Percentiles rank a stretch among this genome's conserved stretches.
phyloP scores from a whole-genome alignment of 2,888 invertebrate genomes.

The Cephus sareptanus region DNA sequence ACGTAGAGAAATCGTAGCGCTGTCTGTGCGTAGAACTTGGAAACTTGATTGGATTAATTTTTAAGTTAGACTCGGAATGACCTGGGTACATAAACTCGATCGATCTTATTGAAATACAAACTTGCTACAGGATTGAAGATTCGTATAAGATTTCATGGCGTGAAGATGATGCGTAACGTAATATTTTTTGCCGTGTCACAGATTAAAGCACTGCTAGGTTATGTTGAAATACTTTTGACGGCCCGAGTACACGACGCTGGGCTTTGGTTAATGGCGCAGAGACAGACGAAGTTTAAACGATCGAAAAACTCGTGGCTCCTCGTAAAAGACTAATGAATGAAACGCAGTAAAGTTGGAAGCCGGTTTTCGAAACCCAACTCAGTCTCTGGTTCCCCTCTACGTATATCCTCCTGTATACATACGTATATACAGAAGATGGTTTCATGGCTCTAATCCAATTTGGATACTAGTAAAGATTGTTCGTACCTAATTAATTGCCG shows the following conservation, averaged over 20 bases:
- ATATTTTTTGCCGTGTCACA: neutral
- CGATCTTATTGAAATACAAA: neutral
- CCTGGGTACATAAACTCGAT: neutral
- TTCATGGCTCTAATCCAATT: neutral
- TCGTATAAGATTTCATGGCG: neutral
- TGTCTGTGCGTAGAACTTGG: neutral
- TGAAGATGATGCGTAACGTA: neutral
- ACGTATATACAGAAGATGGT: neutral
- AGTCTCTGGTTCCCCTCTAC: neutral
- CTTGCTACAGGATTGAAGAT: neutral
- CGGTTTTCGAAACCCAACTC: neutral
- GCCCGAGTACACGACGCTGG: neutral
- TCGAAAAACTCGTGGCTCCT: slow-evolving; percentile 3
- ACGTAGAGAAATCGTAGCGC: neutral
- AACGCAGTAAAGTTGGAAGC: slow-evolving; percentile 2
- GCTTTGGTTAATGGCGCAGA: neutral
- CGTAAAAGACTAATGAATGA: slow-evolving; percentile 14
- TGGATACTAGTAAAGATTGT: neutral
- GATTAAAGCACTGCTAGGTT: neutral
- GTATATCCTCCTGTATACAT: neutral
- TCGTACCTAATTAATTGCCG: neutral
- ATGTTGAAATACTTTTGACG: neutral
- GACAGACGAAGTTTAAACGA: neutral
- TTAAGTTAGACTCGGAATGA: neutral
- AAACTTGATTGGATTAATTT: neutral